These are phyloP conservation scores for Crax fasciolata DNA, from an alignment of 2,797 vertebrate species.

Conservation along the genomic window DNA sequence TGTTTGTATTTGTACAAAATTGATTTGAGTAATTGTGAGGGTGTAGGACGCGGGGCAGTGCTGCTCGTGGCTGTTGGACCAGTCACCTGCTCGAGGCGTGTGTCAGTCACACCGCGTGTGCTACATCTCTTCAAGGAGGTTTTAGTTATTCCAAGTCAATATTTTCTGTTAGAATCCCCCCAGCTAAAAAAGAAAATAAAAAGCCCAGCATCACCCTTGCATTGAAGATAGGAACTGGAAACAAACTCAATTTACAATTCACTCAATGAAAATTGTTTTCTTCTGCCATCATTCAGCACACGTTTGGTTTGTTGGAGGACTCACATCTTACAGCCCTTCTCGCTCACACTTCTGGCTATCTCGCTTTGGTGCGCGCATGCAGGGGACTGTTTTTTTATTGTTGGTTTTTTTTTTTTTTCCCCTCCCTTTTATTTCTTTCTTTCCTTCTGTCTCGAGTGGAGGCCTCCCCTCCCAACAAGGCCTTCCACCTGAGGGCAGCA, in stretches of 20 bases:
- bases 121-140: background rate
- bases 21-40: background rate
- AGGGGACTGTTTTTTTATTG: background rate
- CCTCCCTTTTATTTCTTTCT: background rate
- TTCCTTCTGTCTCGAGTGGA: background rate
- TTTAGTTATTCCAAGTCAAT: slow-evolving; percentile 4
- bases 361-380: background rate
- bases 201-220: slow-evolving; percentile 7
- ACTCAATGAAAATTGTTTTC: slow-evolving; percentile 34
- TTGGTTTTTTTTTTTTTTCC: background rate
- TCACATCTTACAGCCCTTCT: slow-evolving; percentile 22
- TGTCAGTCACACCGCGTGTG: background rate
- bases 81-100: background rate
- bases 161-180: slow-evolving; percentile 13
- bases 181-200: slow-evolving; percentile 41
- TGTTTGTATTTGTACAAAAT: background rate
- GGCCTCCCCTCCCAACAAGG: background rate
- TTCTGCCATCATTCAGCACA: slow-evolving; percentile 55
- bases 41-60: background rate
- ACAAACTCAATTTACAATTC: slow-evolving; percentile 55
- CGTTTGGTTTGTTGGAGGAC: slow-evolving; percentile 59
- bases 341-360: slow-evolving; percentile 30
- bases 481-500: slow-evolving; percentile 74
- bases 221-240: slow-evolving; percentile 48
- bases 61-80: background rate